Evolutionary conservation across 2,888 invertebrate genomes (phyloP), one percentile per base, ranked within the genome.

Genomic region (Agrypnus murinus): DNA sequence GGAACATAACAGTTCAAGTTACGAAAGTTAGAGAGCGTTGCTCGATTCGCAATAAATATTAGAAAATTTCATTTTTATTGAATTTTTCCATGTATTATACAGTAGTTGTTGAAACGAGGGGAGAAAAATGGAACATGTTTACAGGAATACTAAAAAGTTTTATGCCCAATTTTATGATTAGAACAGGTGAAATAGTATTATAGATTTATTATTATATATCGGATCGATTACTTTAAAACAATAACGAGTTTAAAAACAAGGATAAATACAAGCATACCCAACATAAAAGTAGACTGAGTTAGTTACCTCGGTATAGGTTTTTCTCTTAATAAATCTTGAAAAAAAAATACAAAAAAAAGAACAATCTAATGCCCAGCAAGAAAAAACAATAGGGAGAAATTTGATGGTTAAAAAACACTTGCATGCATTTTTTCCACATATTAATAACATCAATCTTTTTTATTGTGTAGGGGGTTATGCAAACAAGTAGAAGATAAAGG

Each of bases 1-100:
- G 73, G 90, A 90, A 82, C 90, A 90, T 79, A 88, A 88, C 79
- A 91, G 90, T 80, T 91, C 91, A 58, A 90, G 90, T 80, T 91
- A 90, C 78, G 91, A 91, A 83, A 90, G 90, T 82, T 90, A 89
- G 87, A 53, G 19, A 7, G n/a, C 32, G 31, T 38, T 17, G 8
- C n/a, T 25, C 25, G 17, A 40, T 36, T 32, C 15, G 34, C 25
- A 3, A 10, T 10, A 32, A 50, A 31, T 32, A 9, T 31, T 25
- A 3, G 3, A 25, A 25, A 25, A 5, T 25, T 36, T 31, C 36
- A 15, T 12, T 10, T 17, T 57, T 32, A 12, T 53, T 9, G 7
- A 32, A 10, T 53, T 48, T 19, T 48, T 32, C 3, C 12, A 10
- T 32, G 40, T 62, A 25, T 45, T 25, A 45, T 31, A 57, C 57